Base-by-base conservation (phyloP, 2,113 vertebrate genomes). In the Synodontis membranacea region DNA sequence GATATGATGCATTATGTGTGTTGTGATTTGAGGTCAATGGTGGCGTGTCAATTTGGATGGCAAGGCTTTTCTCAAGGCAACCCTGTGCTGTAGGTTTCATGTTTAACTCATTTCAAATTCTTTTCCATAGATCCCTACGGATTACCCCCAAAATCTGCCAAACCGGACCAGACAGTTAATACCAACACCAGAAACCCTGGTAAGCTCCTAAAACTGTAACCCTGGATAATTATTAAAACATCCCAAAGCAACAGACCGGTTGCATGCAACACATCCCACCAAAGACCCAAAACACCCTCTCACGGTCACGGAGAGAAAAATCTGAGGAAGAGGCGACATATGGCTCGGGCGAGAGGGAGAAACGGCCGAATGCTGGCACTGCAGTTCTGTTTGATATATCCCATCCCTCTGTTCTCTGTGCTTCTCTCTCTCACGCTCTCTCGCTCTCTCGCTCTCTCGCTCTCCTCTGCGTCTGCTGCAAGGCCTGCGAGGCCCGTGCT, bases 181-280 rank as follows among this genome's bases (percentile, higher is more conserved):
- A 91, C 93, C 89, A 95, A 93, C 93, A 94, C 84, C 93, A 92
- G 89, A 91, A 95, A 93, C 90, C 89, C 94, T 94, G 94, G 95
- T 96, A 91, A 92, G 56, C 52, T n/a, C 48, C 75, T 74, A 11
- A n/a, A 42, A 54, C 21, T 54, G 14, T 25, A 78, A 50, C 7
- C 23, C 5, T 37, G 28, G 58, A 39, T 80, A 68, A 86, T 39
- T 23, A 54, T 50, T n/a, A 64, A 76, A 70, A 46, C 56, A 48
- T 79, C 80, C 54, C n/a, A 86, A 87, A 86, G 44, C 54, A 56
- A 74, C 28, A 64, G 56, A 19, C 31, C 3, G 46, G 79, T 75
- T 48, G 21, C 68, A 37, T 52, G 52, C 68, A 74, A 42, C 42
- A 76, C 80, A 86, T 14, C 70, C 39, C 64, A 86, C 46, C 70